Conservation (phyloP, 1,140 invertebrate genomes). For the Sycobia sp. region DNA sequence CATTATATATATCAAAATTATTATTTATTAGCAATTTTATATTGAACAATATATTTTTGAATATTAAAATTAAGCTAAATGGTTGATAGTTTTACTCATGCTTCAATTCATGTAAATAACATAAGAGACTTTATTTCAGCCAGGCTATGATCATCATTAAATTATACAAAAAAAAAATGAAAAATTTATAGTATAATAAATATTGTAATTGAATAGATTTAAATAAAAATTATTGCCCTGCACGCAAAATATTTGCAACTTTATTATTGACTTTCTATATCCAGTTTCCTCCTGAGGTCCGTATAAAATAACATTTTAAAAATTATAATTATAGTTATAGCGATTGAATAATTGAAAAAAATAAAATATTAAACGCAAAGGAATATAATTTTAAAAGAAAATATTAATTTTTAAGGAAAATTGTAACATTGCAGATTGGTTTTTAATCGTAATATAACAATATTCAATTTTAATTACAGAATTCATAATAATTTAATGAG, state of each 20-base stretch:
- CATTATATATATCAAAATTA: slow-evolving; percentile 20
- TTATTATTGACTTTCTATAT: not conserved
- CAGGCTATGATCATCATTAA: slow-evolving; percentile 19
- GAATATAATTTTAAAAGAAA: too few relatives aligned
- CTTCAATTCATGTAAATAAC: slow-evolving; percentile 23
- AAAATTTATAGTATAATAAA: slow-evolving; percentile 16
- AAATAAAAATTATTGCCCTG: slow-evolving; percentile 30
- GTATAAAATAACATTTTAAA: too few relatives aligned
- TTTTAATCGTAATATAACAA: too few relatives aligned
- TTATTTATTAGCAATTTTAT: slow-evolving; percentile 18
- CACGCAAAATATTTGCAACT: not conserved
- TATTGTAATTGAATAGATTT: slow-evolving; percentile 28
- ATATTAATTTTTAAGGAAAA: too few relatives aligned
- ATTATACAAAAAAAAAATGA: slow-evolving; percentile 9
- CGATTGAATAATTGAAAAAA: too few relatives aligned
- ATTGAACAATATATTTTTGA: not conserved
- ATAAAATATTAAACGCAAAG: too few relatives aligned
- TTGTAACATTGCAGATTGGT: too few relatives aligned
- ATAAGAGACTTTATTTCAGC: slow-evolving; percentile 20
- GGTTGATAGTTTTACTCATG: slow-evolving; percentile 2
- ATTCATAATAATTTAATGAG: too few relatives aligned
- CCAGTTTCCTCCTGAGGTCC: too few relatives aligned
- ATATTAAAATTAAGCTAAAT: slow-evolving; percentile 1
- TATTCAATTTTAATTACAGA: too few relatives aligned
- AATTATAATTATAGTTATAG: too few relatives aligned